Conservation (phyloP, 2,797 vertebrate species). For the Sebastes trivittatus region DNA sequence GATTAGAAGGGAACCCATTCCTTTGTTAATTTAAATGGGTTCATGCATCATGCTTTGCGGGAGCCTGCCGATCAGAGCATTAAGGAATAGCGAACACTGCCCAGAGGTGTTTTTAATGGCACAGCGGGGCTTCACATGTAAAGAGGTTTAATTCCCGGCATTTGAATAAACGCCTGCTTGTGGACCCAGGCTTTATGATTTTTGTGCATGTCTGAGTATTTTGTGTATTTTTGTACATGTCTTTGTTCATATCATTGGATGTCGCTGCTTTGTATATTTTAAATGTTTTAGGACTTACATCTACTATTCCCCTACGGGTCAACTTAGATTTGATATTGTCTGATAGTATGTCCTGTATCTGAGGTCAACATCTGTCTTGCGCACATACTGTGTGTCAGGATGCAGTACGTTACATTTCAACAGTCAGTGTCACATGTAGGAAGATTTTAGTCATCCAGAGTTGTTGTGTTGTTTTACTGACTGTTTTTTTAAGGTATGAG, state of each 20-base stretch:
- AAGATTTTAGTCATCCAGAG: neutral
- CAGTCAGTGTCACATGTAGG: neutral
- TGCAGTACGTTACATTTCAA: neutral
- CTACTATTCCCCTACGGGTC: neutral
- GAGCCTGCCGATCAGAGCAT: constrained; percentile 78
- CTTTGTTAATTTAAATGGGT: constrained; percentile 99
- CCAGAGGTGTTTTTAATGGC: constrained; percentile 97
- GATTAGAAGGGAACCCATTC: constrained; percentile 95
- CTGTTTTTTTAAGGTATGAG: neutral
- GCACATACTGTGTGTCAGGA: neutral
- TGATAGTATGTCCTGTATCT: neutral
- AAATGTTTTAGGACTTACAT: neutral
- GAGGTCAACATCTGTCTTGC: neutral
- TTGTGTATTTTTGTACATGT: constrained; percentile 7
- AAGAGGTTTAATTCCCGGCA: constrained; percentile 66
- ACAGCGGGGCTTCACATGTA: constrained; percentile 81
- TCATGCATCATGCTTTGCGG: constrained; percentile 96
- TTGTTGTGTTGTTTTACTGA: neutral
- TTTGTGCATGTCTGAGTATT: constrained; percentile 33
- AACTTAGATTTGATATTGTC: neutral
- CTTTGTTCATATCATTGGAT: constrained; percentile 6
- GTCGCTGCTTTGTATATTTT: neutral
- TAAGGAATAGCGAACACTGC: constrained; percentile 86
- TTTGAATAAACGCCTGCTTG: constrained; percentile 68
- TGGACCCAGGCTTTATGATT: constrained; percentile 31